These are phyloP conservation scores for Stomatorhinus walkeri DNA, from an alignment of 2,797 vertebrate genomes.

Conservation along the genomic window DNA sequence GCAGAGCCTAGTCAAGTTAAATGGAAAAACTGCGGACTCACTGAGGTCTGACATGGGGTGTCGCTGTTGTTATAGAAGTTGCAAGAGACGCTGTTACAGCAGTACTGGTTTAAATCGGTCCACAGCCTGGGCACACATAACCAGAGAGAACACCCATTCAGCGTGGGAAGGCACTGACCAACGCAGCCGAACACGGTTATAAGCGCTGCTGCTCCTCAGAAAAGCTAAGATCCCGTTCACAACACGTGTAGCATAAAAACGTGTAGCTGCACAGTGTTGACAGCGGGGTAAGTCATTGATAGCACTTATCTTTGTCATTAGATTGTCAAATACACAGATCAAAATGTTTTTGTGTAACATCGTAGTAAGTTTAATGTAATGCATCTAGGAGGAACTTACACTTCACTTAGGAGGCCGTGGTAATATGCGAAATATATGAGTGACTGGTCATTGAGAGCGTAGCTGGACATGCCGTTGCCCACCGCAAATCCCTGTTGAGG, in stretches of 20 bases:
- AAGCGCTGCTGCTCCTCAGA: background rate
- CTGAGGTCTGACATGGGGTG: background rate
- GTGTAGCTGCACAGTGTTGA: background rate
- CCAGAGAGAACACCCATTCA: background rate
- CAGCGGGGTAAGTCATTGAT: background rate
- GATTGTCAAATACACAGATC: background rate
- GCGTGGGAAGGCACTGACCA: background rate
- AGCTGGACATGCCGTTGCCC: constrained; percentile 33
- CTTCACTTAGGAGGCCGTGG: constrained; percentile 29
- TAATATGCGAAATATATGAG: constrained; percentile 36
- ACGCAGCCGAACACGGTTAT: background rate
- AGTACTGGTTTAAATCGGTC: constrained; percentile 22
- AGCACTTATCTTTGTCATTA: background rate
- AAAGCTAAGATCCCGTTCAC: background rate
- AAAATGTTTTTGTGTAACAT: background rate
- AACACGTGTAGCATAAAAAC: background rate
- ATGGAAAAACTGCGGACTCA: constrained; percentile 17
- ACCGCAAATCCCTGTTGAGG: constrained; percentile 32
- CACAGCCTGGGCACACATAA: constrained; percentile 26
- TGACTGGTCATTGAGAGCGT: constrained; percentile 24
- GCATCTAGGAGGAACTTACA: constrained; percentile 25
- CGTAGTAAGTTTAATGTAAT: background rate
- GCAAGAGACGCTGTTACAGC: constrained; percentile 27
- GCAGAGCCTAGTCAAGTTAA: background rate
- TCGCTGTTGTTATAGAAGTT: constrained; percentile 27